phyloP scores from a whole-genome alignment of 2,797 vertebrate species.

The Telmatherina bonti region DNA sequence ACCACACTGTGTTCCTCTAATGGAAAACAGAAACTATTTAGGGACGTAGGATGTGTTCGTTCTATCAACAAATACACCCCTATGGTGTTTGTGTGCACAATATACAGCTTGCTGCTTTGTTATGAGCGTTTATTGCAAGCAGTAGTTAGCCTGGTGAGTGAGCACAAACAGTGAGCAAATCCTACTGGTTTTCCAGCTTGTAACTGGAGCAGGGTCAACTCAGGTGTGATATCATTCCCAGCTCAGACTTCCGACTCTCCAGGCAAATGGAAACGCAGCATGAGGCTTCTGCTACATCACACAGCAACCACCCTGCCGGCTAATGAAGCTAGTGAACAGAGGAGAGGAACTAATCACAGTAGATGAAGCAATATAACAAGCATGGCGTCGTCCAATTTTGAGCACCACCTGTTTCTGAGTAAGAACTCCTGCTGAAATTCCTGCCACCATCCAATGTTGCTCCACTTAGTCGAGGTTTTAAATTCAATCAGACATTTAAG shows the following conservation, averaged over 20 bases:
- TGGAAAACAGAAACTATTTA: neutral
- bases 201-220: neutral
- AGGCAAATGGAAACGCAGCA: slow-evolving; percentile 10
- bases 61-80: neutral
- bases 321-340: slow-evolving; percentile 38
- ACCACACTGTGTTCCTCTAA: neutral
- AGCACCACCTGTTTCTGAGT: slow-evolving; percentile 56
- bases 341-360: slow-evolving; percentile 50
- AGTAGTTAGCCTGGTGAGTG: neutral
- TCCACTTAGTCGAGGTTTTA: slow-evolving; percentile 33
- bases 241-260: neutral
- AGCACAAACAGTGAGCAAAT: neutral
- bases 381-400: slow-evolving; percentile 41
- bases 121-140: neutral
- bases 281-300: slow-evolving; percentile 17
- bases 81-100: neutral
- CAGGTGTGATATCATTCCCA: neutral
- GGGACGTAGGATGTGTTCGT: neutral
- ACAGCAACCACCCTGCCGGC: slow-evolving; percentile 46
- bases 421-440: slow-evolving; percentile 26
- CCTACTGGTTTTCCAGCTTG: neutral
- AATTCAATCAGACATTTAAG: slow-evolving; percentile 44
- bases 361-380: slow-evolving; percentile 58
- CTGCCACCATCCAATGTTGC: slow-evolving; percentile 28
- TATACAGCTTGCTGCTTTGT: neutral